Percentiles rank a stretch among this genome's conserved stretches.
phyloP scores from a whole-genome alignment of 2,797 vertebrate genomes.

The Urocyon cinereoargenteus region DNA sequence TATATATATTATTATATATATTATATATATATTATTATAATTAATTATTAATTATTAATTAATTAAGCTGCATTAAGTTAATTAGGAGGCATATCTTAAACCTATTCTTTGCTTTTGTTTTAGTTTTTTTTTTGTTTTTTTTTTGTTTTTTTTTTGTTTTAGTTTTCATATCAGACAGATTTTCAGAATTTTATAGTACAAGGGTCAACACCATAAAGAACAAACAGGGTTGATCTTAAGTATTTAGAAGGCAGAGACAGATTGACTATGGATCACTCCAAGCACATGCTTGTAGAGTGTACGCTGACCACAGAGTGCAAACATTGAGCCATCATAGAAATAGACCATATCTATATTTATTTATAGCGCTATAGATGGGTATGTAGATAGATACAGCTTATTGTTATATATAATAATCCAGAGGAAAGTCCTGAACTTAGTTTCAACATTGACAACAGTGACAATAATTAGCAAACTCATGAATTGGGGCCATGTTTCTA shows the following conservation, averaged over 20 bases:
- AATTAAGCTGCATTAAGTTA: background rate
- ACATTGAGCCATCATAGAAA: background rate
- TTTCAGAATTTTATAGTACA: background rate
- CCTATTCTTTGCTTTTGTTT: background rate
- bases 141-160: too few species aligned
- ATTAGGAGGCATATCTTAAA: background rate
- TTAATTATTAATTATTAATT: too few species aligned
- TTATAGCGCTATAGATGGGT: background rate
- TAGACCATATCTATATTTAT: background rate
- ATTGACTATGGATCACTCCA: background rate
- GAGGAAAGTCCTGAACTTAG: background rate
- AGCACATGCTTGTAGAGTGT: background rate
- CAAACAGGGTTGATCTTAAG: background rate
- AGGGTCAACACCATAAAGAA: background rate
- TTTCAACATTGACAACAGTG: background rate
- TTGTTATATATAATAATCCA: background rate
- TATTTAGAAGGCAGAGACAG: background rate
- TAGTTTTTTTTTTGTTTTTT: too few species aligned
- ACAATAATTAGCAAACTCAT: conserved; percentile 1
- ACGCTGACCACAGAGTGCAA: background rate
- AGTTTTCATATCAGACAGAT: background rate
- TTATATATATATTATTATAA: too few species aligned
- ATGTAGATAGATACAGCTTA: background rate
- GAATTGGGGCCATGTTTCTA: background rate
- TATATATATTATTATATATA: too few species aligned